Evolutionary conservation across 2,797 vertebrate genomes (phyloP), one percentile per base, ranked within the genome.

Genomic region (Karalla daura): DNA sequence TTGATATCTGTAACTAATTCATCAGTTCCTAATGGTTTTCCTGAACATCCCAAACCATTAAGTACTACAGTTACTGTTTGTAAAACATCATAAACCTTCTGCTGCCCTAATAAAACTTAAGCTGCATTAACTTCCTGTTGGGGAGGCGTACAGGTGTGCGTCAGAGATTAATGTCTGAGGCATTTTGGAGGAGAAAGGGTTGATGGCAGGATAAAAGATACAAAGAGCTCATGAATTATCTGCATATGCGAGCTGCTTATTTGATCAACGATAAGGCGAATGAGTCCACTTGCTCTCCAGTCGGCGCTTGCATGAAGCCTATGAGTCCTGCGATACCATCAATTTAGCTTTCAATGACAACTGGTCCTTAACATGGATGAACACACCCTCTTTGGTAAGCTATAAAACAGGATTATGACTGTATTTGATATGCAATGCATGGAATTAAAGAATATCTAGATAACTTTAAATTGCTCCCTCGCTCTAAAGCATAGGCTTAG

Each of bases 221-320:
- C 80, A 90, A 86, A 89, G 81, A 88, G 86, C 84, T 84, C 76
- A 74, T 87, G 83, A 88, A 89, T 90, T 88, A 91, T 92, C 90
- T 88, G 79, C 84, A 90, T 89, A 88, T 85, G 43, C 62, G 76
- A 86, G 83, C 83, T 87, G 84, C 89, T 90, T 91, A 91, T 89
- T 91, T 92, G 89, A 91, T 92, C 82, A 63, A 20, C 33, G 91
- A 92, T 91, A 92, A 91, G 85, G 54, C 67, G 74, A 86, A 86
- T 75, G 82, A 89, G 79, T 84, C 83, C 78, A 89, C 88, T 89
- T 87, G 79, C 84, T 89, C 81, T 86, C 52, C 63, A 81, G 77
- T 80, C 80, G 65, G 45, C 65, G 55, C 74, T 85, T 68, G 33
- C 70, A 49, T 63, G 52, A 79, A 81, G 83, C 78, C 73, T 59